Conservation (phyloP, 2,113 vertebrate species). For the Microcebus murinus region DNA sequence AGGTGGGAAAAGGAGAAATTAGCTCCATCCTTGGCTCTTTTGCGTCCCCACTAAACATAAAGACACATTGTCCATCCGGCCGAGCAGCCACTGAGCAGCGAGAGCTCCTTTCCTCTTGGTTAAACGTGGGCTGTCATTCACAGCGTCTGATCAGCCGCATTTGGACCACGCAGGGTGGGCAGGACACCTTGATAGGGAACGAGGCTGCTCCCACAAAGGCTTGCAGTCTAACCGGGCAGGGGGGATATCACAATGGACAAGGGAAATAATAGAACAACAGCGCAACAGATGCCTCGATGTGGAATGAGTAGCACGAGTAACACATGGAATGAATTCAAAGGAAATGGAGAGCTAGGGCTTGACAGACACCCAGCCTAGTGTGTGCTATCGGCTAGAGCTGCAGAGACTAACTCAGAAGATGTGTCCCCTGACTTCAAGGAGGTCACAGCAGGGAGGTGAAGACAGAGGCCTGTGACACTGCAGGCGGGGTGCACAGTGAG, state of each 20-base stretch:
- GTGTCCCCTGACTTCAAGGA: accelerated
- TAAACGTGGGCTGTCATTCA: background rate
- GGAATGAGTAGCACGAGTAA: background rate
- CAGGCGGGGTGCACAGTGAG: accelerated
- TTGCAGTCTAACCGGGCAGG: accelerated
- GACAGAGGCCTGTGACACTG: background rate
- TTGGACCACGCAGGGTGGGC: accelerated
- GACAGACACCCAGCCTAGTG: accelerated
- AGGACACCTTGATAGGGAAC: accelerated
- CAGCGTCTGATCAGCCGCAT: accelerated
- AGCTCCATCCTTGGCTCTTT: background rate
- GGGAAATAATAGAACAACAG: accelerated
- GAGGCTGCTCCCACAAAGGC: accelerated
- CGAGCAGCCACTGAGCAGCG: accelerated
- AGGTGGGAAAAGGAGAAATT: background rate
- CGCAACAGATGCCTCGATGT: accelerated
- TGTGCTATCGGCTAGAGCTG: background rate
- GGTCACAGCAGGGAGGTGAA: background rate
- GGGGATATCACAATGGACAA: accelerated
- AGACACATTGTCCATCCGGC: accelerated
- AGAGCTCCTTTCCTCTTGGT: accelerated
- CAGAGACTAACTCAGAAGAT: accelerated
- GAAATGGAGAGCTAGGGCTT: accelerated
- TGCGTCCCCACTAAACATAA: accelerated
- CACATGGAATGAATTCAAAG: too few relatives aligned